These are phyloP conservation scores for Synanthedon vespiformis DNA, from an alignment of 2,888 invertebrate genomes.

Conservation along the genomic window DNA sequence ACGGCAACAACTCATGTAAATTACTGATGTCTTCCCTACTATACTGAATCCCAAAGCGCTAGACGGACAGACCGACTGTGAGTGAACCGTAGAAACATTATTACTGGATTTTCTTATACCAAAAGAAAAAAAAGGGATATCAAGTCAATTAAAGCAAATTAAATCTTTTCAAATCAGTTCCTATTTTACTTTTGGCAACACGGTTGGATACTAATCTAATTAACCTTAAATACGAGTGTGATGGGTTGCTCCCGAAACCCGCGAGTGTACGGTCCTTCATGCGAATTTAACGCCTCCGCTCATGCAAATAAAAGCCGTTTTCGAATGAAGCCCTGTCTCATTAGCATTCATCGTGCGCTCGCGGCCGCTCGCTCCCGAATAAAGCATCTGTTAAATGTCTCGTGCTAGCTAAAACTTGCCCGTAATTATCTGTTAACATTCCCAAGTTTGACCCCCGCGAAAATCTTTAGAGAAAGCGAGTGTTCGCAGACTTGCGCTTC, in stretches of 20 bases:
- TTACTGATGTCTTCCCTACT: conserved; percentile 26
- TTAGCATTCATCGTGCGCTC: conserved; percentile 67
- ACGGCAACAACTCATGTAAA: conserved; percentile 62
- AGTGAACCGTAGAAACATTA: neutral
- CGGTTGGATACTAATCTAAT: conserved; percentile 64
- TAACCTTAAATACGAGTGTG: conserved; percentile 67
- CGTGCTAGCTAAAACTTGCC: conserved; percentile 66
- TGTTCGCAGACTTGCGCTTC: conserved; percentile 39
- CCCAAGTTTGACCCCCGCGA: conserved; percentile 67
- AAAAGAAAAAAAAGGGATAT: neutral
- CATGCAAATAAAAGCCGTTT: conserved; percentile 29
- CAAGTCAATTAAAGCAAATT: conserved; percentile 2
- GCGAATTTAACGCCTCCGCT: conserved; percentile 31
- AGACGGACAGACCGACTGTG: conserved; percentile 12
- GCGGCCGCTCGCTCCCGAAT: conserved; percentile 62
- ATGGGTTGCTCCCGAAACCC: conserved; percentile 52
- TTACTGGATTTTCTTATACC: conserved; percentile 1
- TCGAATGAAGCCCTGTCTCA: conserved; percentile 38
- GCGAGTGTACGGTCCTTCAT: conserved; percentile 9
- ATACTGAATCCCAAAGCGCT: conserved; percentile 11
- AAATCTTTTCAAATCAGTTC: conserved; percentile 24
- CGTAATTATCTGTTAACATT: conserved; percentile 71
- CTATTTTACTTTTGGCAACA: conserved; percentile 40
- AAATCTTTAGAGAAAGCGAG: conserved; percentile 53
- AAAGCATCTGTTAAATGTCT: conserved; percentile 71